Conservation (phyloP, 1,140 invertebrate species). For the Acromyrmex heyeri region DNA sequence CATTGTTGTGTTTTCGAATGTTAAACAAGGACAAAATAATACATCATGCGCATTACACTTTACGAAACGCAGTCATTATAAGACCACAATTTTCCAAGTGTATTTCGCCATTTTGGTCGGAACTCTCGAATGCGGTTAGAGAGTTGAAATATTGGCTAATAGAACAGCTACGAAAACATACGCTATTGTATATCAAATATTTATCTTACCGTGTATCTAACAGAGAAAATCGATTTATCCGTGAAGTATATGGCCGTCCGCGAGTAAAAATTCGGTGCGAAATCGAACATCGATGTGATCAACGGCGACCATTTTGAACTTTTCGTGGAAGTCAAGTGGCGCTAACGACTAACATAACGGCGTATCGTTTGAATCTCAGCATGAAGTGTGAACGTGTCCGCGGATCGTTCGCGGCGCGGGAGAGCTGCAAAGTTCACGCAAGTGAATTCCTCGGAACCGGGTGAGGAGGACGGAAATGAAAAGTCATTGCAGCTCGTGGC, state of each 20-base stretch:
- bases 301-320: not conserved
- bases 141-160: not conserved
- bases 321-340: not conserved
- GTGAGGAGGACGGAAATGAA: constrained; percentile 8
- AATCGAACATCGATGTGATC: not conserved
- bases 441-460: not conserved
- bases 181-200: not conserved
- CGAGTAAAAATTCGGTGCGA: not conserved
- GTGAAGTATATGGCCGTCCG: too few species aligned
- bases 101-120: not conserved
- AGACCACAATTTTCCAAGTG: not conserved
- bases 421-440: constrained; percentile 4
- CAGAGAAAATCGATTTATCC: not conserved
- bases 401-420: not conserved
- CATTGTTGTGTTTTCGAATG: too few species aligned
- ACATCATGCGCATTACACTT: too few species aligned
- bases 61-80: too few species aligned
- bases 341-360: not conserved
- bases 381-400: not conserved
- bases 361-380: constrained; percentile 12
- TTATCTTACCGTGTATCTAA: not conserved
- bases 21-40: too few species aligned
- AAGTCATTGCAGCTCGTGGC: not conserved
- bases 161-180: not conserved
- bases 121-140: not conserved